A percentile compares a stretch with the other conserved stretches of the same genome.
These are phyloP conservation scores for Aphaenogaster ashmeadi DNA, from an alignment of 1,140 invertebrate genomes.

Conservation along the genomic window DNA sequence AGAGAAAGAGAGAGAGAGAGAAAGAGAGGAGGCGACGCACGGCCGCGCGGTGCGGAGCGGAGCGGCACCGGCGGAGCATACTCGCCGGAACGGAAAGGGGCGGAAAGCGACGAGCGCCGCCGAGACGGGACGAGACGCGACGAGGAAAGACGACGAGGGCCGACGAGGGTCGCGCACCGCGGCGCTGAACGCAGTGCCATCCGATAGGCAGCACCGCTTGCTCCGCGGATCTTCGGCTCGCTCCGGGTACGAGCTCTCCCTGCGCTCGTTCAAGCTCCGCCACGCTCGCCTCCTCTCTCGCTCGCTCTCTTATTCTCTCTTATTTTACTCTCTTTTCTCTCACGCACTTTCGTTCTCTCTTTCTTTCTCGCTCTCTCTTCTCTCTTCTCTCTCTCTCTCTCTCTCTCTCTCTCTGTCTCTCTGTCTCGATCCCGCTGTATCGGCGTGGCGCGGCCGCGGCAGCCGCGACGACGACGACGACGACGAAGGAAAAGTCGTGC, in stretches of 20 bases:
- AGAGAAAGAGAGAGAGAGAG: background rate
- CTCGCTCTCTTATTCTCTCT: constrained; percentile 19
- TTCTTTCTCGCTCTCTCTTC: background rate
- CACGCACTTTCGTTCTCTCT: background rate
- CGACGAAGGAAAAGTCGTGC: constrained; percentile 62
- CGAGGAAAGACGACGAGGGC: constrained; percentile 79
- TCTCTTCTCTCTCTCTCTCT: background rate
- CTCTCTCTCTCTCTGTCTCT: constrained; percentile 2
- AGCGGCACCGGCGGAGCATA: constrained; percentile 21
- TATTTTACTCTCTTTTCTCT: background rate
- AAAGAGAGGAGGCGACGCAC: constrained; percentile 27
- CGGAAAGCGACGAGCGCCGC: constrained; percentile 75
- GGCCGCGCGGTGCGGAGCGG: constrained; percentile 37
- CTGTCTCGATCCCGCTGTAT: constrained; percentile 10
- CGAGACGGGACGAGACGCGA: constrained; percentile 75
- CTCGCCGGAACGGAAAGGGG: constrained; percentile 66
- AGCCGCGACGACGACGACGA: constrained; percentile 58
- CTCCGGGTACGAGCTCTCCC: constrained; percentile 65
- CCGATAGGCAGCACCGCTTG: constrained; percentile 82
- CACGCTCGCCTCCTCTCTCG: constrained; percentile 64
- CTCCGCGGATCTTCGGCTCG: constrained; percentile 76
- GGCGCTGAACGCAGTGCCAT: constrained; percentile 83
- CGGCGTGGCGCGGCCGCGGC: constrained; percentile 66
- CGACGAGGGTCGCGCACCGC: constrained; percentile 78
- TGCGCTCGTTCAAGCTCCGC: constrained; percentile 70